These are phyloP conservation scores for Pelobates fuscus DNA, from an alignment of 2,113 vertebrate genomes.

Conservation along the genomic window DNA sequence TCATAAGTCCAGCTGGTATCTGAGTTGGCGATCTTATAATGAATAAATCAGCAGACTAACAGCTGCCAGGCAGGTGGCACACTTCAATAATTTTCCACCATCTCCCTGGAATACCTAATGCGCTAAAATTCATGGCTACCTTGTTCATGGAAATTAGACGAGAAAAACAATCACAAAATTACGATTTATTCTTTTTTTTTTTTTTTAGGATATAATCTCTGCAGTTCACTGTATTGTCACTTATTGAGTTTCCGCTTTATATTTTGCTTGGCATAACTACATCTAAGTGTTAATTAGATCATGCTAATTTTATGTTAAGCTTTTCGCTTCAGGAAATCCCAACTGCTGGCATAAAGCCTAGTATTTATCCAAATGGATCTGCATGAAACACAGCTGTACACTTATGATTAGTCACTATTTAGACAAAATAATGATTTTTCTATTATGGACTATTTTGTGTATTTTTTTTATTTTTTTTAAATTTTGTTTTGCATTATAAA, in stretches of 20 bases:
- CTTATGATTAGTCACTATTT: conserved; percentile 47
- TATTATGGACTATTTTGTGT: conserved; percentile 45
- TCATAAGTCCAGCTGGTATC: conserved; percentile 41
- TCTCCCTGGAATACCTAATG: conserved; percentile 21
- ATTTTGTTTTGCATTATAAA: conserved; percentile 21
- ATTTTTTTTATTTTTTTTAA: not conserved
- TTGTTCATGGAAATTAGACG: not conserved
- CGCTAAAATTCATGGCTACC: not conserved
- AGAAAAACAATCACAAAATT: not conserved
- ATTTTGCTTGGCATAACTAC: conserved; percentile 40
- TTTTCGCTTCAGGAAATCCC: conserved; percentile 46
- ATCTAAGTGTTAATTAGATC: conserved; percentile 44
- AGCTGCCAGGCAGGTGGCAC: conserved; percentile 43
- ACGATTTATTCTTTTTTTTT: not conserved
- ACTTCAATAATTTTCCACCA: not conserved
- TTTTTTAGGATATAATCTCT: conserved; percentile 4
- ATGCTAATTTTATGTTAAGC: conserved; percentile 51
- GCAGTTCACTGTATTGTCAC: conserved; percentile 24
- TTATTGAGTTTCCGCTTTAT: conserved; percentile 38
- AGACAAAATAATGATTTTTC: conserved; percentile 52
- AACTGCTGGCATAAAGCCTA: conserved; percentile 42
- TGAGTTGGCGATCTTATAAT: conserved; percentile 31
- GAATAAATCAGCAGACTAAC: conserved; percentile 42
- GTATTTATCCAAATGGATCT: conserved; percentile 48
- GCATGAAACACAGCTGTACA: conserved; percentile 47